A percentile compares a stretch with the other conserved stretches of the same genome.
These are phyloP conservation scores for Apodemia duryi DNA, from an alignment of 2,888 invertebrate genomes.

Conservation along the genomic window DNA sequence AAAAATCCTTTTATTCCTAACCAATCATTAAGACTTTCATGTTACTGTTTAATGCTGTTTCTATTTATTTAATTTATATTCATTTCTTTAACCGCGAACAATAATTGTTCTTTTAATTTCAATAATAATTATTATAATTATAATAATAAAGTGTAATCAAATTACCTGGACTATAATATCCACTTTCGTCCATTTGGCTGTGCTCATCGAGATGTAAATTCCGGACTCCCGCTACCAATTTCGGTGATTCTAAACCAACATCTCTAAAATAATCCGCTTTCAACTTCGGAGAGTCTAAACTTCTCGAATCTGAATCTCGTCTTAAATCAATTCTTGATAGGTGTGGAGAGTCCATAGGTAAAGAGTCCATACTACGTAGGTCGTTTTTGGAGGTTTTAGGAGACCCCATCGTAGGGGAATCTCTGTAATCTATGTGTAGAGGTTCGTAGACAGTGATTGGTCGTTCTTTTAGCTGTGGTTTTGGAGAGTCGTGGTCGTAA, in stretches of 20 bases:
- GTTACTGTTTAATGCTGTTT: no score
- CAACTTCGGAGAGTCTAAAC: conserved; percentile 66
- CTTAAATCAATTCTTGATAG: conserved; percentile 57
- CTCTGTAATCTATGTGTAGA: conserved; percentile 64
- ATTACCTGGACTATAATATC: conserved; percentile 69
- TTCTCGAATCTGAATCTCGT: conserved; percentile 63
- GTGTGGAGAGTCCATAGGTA: conserved; percentile 68
- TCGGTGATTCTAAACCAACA: conserved; percentile 60
- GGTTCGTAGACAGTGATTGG: conserved; percentile 71
- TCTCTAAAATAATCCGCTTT: conserved; percentile 66
- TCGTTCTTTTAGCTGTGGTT: conserved; percentile 63
- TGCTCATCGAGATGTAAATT: conserved; percentile 67
- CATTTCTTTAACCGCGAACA: no score
- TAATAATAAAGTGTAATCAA: neutral
- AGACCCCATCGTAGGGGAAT: conserved; percentile 62
- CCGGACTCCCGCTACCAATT: conserved; percentile 60
- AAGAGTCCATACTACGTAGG: conserved; percentile 61
- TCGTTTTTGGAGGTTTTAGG: conserved; percentile 67
- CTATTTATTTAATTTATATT: no score
- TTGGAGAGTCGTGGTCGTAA: conserved; percentile 64
- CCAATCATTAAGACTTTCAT: no score
- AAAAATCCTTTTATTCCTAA: no score
- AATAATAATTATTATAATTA: no score
- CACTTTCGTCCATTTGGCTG: conserved; percentile 74
- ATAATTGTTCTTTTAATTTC: no score